phyloP scores from a whole-genome alignment of 2,888 invertebrate genomes.

The Asteroscopus sphinx region DNA sequence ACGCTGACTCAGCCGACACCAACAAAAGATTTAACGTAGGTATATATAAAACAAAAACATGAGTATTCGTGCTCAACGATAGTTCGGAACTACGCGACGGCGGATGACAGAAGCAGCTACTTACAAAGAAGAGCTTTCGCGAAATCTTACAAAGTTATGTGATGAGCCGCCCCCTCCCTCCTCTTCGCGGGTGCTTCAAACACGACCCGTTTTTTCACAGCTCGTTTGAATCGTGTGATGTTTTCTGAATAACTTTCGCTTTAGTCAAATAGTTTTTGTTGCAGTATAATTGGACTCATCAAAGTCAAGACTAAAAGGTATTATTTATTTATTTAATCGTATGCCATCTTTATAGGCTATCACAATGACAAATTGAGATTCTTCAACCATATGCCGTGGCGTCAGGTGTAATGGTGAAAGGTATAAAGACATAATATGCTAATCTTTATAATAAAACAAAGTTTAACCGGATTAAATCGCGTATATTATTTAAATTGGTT shows the following conservation, averaged over 20 bases:
- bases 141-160: constrained; percentile 72
- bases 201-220: constrained; percentile 65
- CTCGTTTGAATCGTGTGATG: constrained; percentile 58
- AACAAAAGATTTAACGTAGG: constrained; percentile 50
- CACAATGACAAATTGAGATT: no score
- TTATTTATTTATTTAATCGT: no score
- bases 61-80: constrained; percentile 62
- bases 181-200: constrained; percentile 64
- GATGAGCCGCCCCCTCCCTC: constrained; percentile 60
- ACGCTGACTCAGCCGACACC: constrained; percentile 37
- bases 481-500: no score
- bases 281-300: constrained; percentile 26
- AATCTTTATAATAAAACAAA: no score
- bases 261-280: constrained; percentile 28
- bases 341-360: no score
- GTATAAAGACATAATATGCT: no score
- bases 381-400: no score
- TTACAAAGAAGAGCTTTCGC: constrained; percentile 68
- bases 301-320: no score
- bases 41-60: constrained; percentile 56
- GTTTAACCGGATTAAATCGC: no score
- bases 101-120: constrained; percentile 66
- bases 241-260: constrained; percentile 50
- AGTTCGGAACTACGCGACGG: constrained; percentile 65
- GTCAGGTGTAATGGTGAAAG: no score